Percentiles rank a stretch among this genome's conserved stretches.
Evolutionary conservation across 2,888 invertebrate genomes (phyloP).

Genomic region (Tipula confusa): DNA sequence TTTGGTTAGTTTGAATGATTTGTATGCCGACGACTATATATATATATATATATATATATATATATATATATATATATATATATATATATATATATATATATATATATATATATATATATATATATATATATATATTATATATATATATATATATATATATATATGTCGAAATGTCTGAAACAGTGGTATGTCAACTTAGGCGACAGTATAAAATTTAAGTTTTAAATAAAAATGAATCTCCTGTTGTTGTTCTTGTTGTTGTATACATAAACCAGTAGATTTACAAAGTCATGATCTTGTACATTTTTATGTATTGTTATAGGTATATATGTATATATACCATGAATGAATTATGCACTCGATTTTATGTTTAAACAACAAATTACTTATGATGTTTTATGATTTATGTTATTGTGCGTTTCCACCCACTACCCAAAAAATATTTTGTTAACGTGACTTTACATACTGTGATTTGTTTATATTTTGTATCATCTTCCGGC

Average conservation of each 20-base stretch:
- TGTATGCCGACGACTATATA: too few species aligned
- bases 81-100: too few species aligned
- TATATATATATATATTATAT: too few species aligned
- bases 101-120: too few species aligned
- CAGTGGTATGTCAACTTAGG: background rate
- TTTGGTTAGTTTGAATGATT: too few species aligned
- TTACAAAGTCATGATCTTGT: conserved; percentile 15
- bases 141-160: too few species aligned
- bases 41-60: too few species aligned
- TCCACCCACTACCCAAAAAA: background rate
- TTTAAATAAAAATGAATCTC: background rate
- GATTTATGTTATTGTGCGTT: background rate
- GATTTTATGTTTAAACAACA: background rate
- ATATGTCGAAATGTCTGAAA: too few species aligned
- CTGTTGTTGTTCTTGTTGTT: background rate
- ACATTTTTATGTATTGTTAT: background rate
- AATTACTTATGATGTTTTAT: background rate
- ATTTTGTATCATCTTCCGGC: background rate
- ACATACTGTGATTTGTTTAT: background rate
- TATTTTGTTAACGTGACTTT: background rate
- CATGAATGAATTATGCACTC: background rate
- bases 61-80: too few species aligned
- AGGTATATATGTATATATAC: background rate
- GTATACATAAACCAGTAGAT: background rate
- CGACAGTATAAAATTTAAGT: background rate